phyloP scores from a whole-genome alignment of 2,113 vertebrate genomes.

The Rostratula benghalensis region DNA sequence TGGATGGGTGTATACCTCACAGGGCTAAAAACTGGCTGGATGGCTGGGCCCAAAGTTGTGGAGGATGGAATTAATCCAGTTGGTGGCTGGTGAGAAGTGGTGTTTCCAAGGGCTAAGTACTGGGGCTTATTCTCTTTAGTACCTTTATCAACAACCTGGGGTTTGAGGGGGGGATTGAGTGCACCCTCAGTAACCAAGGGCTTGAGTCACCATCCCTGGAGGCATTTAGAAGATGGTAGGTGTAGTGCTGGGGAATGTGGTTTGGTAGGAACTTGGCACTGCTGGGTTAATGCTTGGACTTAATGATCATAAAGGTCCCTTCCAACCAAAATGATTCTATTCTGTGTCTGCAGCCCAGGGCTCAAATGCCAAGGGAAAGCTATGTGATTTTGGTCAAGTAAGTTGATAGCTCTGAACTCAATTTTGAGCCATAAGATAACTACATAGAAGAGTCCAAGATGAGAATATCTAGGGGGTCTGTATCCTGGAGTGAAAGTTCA shows the following conservation, averaged over 20 bases:
- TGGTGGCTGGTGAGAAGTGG: not conserved
- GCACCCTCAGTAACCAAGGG: not conserved
- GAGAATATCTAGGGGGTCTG: not conserved
- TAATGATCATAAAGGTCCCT: not conserved
- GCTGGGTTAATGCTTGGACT: not conserved
- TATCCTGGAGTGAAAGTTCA: not conserved
- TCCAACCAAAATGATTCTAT: not conserved
- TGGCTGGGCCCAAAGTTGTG: not conserved
- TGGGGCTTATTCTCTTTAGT: not conserved
- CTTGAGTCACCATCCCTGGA: not conserved
- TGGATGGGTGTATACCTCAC: not conserved
- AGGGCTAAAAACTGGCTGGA: not conserved
- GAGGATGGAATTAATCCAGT: not conserved
- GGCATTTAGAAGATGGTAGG: not conserved
- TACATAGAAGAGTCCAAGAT: not conserved
- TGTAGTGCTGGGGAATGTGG: not conserved
- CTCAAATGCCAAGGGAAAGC: not conserved
- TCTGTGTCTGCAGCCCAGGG: not conserved
- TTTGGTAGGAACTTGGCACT: not conserved
- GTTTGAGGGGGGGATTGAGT: not conserved
- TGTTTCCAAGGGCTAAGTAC: not conserved
- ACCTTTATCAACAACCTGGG: not conserved
- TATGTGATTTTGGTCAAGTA: not conserved
- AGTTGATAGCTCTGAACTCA: not conserved
- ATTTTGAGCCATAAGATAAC: not conserved